A percentile compares a stretch with the other conserved stretches of the same genome.
These are phyloP conservation scores for Typhlichthys eigenmanni DNA, from an alignment of 2,797 vertebrate species.

Conservation along the genomic window DNA sequence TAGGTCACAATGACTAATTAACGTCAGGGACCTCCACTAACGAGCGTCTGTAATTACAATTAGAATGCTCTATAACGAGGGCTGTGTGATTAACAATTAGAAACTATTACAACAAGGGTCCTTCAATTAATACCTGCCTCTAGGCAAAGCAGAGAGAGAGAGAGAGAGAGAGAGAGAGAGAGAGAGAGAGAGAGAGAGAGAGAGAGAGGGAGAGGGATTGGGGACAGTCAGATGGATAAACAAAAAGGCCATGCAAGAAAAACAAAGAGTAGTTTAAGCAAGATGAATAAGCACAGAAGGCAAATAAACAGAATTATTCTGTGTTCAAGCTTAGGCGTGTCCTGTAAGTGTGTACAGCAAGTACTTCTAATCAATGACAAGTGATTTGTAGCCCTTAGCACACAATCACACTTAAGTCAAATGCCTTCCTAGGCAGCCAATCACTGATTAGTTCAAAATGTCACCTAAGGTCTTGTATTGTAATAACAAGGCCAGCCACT, in stretches of 20 bases:
- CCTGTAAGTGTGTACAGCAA: not conserved
- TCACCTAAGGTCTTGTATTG: not conserved
- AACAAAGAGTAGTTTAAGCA: not conserved
- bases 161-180: not conserved
- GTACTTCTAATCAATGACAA: not conserved
- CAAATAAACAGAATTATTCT: not conserved
- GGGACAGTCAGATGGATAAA: not conserved
- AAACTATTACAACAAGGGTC: constrained; percentile 60
- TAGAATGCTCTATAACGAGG: constrained; percentile 64
- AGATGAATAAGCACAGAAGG: too few species aligned
- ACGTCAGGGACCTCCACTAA: constrained; percentile 55
- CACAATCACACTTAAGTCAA: not conserved
- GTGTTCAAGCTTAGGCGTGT: not conserved
- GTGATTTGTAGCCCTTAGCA: not conserved
- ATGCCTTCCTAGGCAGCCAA: not conserved
- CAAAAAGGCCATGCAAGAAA: not conserved
- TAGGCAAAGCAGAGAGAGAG: constrained; percentile 34
- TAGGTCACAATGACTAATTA: constrained; percentile 74
- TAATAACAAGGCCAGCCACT: not conserved
- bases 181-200: constrained; percentile 8
- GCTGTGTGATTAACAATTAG: constrained; percentile 72
- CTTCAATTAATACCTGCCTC: constrained; percentile 70
- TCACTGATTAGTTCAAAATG: constrained; percentile 8
- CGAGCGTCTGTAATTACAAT: constrained; percentile 69
- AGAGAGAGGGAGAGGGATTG: constrained; percentile 4